Percentiles rank a stretch among this genome's conserved stretches.
Evolutionary conservation across 2,113 vertebrate species (phyloP).

Genomic region (Oxyura jamaicensis): DNA sequence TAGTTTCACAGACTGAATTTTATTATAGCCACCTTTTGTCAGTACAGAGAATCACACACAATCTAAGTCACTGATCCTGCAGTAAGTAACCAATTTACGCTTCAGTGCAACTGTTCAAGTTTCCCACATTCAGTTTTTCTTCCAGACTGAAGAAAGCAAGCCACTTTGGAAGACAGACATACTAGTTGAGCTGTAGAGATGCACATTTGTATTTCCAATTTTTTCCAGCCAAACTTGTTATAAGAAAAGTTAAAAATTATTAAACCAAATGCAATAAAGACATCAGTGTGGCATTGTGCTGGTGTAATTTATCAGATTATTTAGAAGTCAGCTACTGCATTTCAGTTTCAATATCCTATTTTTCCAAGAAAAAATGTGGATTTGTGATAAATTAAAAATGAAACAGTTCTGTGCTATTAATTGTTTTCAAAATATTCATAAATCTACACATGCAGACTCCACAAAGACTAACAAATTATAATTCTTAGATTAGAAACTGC

Average conservation of each 20-base stretch:
- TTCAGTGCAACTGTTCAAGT: neutral
- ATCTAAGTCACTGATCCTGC: neutral
- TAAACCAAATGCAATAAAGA: neutral
- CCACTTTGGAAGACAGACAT: neutral
- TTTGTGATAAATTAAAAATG: neutral
- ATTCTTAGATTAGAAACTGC: neutral
- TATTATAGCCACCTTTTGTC: neutral
- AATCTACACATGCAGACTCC: neutral
- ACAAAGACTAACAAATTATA: neutral
- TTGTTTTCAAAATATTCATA: neutral
- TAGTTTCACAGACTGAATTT: neutral
- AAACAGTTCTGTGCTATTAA: neutral
- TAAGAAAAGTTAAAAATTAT: neutral
- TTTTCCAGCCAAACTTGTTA: neutral
- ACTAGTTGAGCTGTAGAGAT: neutral
- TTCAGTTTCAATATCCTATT: neutral
- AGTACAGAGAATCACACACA: neutral
- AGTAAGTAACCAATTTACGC: neutral
- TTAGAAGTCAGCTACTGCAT: neutral
- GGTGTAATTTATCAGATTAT: neutral
- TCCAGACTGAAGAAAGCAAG: neutral
- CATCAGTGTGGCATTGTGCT: neutral
- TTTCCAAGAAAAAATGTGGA: neutral
- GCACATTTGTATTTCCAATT: neutral
- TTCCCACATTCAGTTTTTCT: neutral